Evolutionary conservation across 2,888 invertebrate genomes (phyloP).

Genomic region (Aelia acuminata): DNA sequence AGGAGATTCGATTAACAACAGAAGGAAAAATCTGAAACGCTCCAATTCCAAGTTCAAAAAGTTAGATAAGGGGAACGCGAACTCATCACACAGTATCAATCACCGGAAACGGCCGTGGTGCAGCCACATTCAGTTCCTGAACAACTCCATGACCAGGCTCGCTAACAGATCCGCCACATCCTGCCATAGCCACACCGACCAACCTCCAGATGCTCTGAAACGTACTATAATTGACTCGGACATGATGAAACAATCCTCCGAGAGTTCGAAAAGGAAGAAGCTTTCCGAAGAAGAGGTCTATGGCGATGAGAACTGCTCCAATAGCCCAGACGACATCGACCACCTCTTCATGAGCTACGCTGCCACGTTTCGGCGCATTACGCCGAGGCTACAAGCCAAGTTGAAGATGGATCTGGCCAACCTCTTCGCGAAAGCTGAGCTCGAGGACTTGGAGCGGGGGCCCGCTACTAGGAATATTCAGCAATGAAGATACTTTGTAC

Average conservation of each 20-base stretch:
- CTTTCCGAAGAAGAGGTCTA: not conserved
- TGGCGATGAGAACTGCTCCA: not conserved
- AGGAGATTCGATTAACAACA: not conserved
- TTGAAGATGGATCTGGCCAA: not conserved
- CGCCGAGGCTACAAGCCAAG: not conserved
- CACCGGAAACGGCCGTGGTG: not conserved
- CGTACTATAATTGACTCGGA: not conserved
- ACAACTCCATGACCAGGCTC: not conserved
- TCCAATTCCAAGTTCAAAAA: not conserved
- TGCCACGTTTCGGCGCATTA: not conserved
- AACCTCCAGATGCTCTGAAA: not conserved
- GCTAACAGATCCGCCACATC: not conserved
- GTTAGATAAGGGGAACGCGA: not conserved
- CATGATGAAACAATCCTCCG: no score
- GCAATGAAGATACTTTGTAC: no score
- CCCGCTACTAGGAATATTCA: no score
- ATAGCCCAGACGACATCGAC: not conserved
- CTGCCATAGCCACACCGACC: not conserved
- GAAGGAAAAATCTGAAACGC: not conserved
- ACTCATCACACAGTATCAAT: not conserved
- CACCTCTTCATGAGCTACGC: constrained; percentile 36
- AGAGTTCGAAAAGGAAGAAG: not conserved
- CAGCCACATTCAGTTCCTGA: not conserved
- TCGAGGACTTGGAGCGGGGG: not conserved
- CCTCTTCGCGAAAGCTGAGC: not conserved